These are phyloP conservation scores for Archaeoteleia sp. DNA, from an alignment of 2,888 invertebrate species.

Conservation along the genomic window DNA sequence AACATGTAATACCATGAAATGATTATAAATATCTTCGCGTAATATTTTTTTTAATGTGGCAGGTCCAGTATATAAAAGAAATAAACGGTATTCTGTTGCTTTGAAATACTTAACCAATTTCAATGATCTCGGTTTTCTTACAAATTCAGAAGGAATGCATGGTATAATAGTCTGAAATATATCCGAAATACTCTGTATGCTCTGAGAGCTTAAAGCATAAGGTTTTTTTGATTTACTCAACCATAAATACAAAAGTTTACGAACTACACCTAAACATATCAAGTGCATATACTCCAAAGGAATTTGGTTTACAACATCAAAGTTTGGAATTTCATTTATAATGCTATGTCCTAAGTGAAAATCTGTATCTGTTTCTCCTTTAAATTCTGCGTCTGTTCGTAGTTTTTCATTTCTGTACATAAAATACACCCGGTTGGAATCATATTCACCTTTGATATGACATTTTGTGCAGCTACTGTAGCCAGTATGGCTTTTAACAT, in stretches of 20 bases:
- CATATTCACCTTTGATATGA: conserved; percentile 41
- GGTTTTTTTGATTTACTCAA: conserved; percentile 1
- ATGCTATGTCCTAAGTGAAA: conserved; percentile 52
- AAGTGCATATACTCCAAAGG: conserved; percentile 50
- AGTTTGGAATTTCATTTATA: conserved; percentile 49
- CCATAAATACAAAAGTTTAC: conserved; percentile 24
- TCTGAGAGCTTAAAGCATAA: background rate
- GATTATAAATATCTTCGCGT: background rate
- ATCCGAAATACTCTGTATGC: background rate
- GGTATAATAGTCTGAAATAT: background rate
- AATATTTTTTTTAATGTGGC: conserved; percentile 3
- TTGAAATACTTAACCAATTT: conserved; percentile 16
- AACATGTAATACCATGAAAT: conserved; percentile 4
- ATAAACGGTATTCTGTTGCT: conserved; percentile 20
- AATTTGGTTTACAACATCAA: conserved; percentile 53
- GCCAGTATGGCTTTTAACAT: conserved; percentile 51
- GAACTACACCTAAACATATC: conserved; percentile 16
- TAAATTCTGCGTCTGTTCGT: conserved; percentile 18
- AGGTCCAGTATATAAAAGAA: conserved; percentile 26
- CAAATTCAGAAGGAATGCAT: conserved; percentile 12
- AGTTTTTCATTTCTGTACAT: conserved; percentile 17
- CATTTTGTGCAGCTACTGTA: conserved; percentile 55
- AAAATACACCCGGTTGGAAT: conserved; percentile 42
- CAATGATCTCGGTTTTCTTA: conserved; percentile 9
- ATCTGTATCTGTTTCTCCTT: conserved; percentile 37